Evolutionary conservation across 2,888 invertebrate genomes (phyloP), one percentile per base, ranked within the genome.

Genomic region (Amphipyra berbera): DNA sequence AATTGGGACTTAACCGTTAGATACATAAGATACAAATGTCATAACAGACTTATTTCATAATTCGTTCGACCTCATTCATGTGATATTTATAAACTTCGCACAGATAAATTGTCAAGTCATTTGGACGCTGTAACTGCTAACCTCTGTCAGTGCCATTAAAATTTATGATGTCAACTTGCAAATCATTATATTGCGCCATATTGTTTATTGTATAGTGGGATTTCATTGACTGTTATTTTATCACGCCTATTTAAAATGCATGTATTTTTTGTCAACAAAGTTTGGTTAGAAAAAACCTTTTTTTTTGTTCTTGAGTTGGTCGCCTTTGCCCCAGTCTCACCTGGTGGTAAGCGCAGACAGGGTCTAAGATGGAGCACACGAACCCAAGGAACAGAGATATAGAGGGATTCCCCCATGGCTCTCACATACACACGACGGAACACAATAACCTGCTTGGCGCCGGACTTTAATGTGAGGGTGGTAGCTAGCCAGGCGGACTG

Each of bases 91-190:
- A 70, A 75, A 63, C 71, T 58, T 48, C 38, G 12, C 54, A 55
- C 50, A 70, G 50, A 75, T 70, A 75, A 70, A 71, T 75, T 71
- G 71, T 63, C 42, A 52, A 63, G 64, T 48, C 64, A 52, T 75
- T 75, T 70, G n/a, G 49, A 45, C 27, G 50, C 41, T 14, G 27
- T n/a, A 69, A 61, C 56, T 56, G 38, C 38, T 56, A 53, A 68
- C 69, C 74, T 68, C 62, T 61, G 69, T 74, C 74, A 48, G 37
- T 57, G 47, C 47, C 64, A 71, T 71, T 71, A 58, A 63, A 70
- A 71, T 70, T 52, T 63, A 75, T 75, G 76, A 63, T 71, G 58
- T 58, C 76, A 45, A 75, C 50, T 55, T 35, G 57, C 47, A 47
- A 68, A 68, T 70, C 52, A 55, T 52, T 21, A 47, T 62, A 52